phyloP scores from a whole-genome alignment of 2,797 vertebrate genomes.

The Oophaga sylvatica region DNA sequence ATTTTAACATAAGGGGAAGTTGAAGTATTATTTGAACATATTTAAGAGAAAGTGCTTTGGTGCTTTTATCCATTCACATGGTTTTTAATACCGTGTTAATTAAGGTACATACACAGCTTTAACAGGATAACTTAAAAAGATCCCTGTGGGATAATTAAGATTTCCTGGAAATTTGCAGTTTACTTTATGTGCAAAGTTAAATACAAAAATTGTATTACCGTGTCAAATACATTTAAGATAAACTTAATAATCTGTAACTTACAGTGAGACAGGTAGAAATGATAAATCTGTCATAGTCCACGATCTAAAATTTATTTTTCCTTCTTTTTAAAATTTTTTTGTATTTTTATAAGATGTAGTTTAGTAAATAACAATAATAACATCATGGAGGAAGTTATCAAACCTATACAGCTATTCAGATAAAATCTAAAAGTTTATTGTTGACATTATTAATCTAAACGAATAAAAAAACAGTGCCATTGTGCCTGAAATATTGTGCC shows the following conservation, averaged over 20 bases:
- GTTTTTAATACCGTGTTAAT: slow-evolving; percentile 57
- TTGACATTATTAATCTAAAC: not conserved
- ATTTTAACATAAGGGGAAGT: not conserved
- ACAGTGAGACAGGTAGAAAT: not conserved
- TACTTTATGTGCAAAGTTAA: not conserved
- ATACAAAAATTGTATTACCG: not conserved
- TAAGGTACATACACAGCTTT: slow-evolving; percentile 54
- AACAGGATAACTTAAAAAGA: slow-evolving; percentile 58
- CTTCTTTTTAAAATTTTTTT: not conserved
- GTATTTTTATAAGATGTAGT: not conserved
- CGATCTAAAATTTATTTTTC: not conserved
- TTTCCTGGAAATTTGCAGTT: not conserved
- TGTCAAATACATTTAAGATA: not conserved
- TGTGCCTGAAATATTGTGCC: too few species aligned
- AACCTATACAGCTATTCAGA: not conserved
- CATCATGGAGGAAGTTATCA: not conserved
- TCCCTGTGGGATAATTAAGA: slow-evolving; percentile 7
- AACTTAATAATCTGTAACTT: not conserved
- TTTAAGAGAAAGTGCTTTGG: slow-evolving; percentile 45
- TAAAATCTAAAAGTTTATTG: not conserved
- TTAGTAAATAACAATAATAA: not conserved
- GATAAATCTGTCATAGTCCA: not conserved
- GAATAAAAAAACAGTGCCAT: not conserved
- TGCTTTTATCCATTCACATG: slow-evolving; percentile 11
- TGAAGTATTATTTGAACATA: slow-evolving; percentile 51